These are phyloP conservation scores for Spisula subtruncata DNA, from an alignment of 2,888 invertebrate genomes.

Conservation along the genomic window DNA sequence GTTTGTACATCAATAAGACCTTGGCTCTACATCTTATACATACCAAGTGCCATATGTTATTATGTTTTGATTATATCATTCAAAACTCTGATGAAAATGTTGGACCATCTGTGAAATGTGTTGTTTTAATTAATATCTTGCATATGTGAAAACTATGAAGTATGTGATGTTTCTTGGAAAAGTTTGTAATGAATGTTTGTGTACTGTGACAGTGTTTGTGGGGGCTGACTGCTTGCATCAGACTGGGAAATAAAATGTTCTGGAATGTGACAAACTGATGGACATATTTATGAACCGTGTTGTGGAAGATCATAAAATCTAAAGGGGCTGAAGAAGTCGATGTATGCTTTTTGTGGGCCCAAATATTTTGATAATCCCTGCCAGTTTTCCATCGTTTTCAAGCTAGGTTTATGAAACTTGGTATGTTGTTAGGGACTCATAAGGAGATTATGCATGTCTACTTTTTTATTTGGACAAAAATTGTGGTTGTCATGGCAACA, in stretches of 20 bases:
- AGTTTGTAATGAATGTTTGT: not conserved
- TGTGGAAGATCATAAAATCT: not conserved
- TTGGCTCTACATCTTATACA: too few species aligned
- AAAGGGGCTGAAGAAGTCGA: not conserved
- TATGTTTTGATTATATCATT: too few species aligned
- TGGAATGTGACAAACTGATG: constrained; percentile 17
- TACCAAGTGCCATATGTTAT: too few species aligned
- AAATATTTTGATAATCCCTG: too few species aligned
- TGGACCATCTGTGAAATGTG: constrained; percentile 1
- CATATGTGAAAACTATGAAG: not conserved
- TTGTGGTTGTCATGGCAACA: too few species aligned
- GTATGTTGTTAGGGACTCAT: too few species aligned
- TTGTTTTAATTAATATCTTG: not conserved
- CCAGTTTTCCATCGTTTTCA: too few species aligned
- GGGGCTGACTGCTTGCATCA: not conserved
- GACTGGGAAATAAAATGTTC: not conserved
- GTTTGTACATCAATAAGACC: too few species aligned
- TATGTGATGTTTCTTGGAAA: not conserved
- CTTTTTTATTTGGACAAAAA: too few species aligned
- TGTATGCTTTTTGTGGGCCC: too few species aligned
- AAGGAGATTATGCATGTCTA: too few species aligned
- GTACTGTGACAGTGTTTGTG: not conserved
- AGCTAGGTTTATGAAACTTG: too few species aligned
- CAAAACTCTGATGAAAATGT: not conserved
- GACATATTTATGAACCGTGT: not conserved